Evolutionary conservation across 1,140 invertebrate species (phyloP), one percentile per base, ranked within the genome.

Genomic region (Nautilus pompilius): DNA sequence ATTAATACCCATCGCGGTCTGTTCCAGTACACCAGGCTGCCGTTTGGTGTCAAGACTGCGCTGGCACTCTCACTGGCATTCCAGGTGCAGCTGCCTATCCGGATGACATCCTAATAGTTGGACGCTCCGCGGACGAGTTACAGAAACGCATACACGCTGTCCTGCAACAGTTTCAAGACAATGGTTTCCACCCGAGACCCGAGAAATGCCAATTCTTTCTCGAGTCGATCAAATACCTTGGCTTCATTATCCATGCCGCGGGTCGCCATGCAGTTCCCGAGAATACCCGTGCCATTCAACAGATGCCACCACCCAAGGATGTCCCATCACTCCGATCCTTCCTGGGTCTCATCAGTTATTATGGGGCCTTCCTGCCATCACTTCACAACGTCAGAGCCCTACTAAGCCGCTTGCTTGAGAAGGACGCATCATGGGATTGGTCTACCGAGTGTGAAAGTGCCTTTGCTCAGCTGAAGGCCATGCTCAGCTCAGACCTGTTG

Each of bases 41-140:
- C 57, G 4, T 87, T 85, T 76, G 85, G 83, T 10, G 76, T 87
- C 5, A 78, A 80, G 61, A 78, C 76, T 17, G 83, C 84, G 0
- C 83, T 85, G 22, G 71, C 75, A n/a, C 79, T 84, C 61, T 85
- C 15, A 22, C 61, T 54, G 63, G 61, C 10, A 41, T 71, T 62
- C 76, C 79, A 24, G 33, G 46, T 26, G 34, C 58, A 30, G 41
- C 22, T 41, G 60, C 30, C 5, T 54, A 62, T 28, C 36, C 65
- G 15, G 68, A 65, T 58, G 59, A 70, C 55, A 68, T 65, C 32
- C 45, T 71, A 1, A 56, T 68, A n/a, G 60, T 55, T 15, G 66
- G 65, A 3, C 45, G 3, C n/a, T 46, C 45, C 3, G 24, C n/a
- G 3, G 17, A 46, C 4, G 3, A 46, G 45, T 46, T 46, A 22